These are phyloP conservation scores for Troides aeacus DNA, from an alignment of 2,888 invertebrate genomes.

Conservation along the genomic window DNA sequence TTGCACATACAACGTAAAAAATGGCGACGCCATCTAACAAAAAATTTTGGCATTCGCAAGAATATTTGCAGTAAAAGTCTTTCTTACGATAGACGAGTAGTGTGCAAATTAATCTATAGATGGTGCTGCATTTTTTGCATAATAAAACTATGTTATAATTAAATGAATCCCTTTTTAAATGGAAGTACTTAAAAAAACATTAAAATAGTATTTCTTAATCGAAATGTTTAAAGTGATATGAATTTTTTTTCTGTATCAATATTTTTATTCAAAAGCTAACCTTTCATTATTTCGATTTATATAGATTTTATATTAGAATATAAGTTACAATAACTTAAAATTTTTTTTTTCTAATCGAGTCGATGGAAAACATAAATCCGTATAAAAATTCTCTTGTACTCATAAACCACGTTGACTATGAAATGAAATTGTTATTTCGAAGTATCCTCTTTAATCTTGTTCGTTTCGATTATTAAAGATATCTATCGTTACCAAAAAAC, in stretches of 20 bases:
- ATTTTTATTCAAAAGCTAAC: no score
- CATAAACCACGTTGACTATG: neutral
- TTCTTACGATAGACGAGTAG: conserved; percentile 15
- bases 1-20: neutral
- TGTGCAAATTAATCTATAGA: conserved; percentile 14
- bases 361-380: neutral
- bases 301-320: no score
- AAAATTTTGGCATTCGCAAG: neutral
- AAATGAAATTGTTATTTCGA: neutral
- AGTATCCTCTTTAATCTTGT: neutral
- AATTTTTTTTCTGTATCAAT: no score
- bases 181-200: no score
- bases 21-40: conserved; percentile 18
- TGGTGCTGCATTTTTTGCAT: conserved; percentile 12
- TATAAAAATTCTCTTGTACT: neutral
- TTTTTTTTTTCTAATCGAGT: neutral
- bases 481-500: conserved; percentile 37
- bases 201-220: no score
- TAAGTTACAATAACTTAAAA: no score
- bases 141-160: neutral
- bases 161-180: no score
- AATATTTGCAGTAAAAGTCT: neutral
- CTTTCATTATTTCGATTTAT: no score
- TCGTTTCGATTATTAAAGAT: neutral
- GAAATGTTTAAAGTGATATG: no score